phyloP scores from a whole-genome alignment of 2,797 vertebrate species.

The Sebastes kiyomatsui region DNA sequence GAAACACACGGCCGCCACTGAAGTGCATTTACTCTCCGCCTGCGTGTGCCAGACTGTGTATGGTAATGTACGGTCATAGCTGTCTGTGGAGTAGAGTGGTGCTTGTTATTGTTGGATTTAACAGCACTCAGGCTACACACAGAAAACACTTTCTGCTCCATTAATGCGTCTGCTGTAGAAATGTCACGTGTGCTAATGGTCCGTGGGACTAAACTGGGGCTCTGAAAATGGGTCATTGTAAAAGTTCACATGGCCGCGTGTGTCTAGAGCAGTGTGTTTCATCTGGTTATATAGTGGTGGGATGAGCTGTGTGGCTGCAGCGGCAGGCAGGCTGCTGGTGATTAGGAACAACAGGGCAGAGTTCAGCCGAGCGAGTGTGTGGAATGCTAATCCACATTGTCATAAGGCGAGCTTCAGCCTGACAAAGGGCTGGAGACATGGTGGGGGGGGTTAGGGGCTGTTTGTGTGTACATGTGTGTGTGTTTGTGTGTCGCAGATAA shows the following conservation, averaged over 20 bases:
- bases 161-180: slow-evolving; percentile 57
- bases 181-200: slow-evolving; percentile 61
- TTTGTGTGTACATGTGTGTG: slow-evolving; percentile 20
- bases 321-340: slow-evolving; percentile 70
- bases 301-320: slow-evolving; percentile 9
- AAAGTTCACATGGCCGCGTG: slow-evolving; percentile 61
- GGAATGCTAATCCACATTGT: slow-evolving; percentile 81
- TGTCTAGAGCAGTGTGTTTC: slow-evolving; percentile 43
- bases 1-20: slow-evolving; percentile 3
- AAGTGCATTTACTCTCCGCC: slow-evolving; percentile 33
- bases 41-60: slow-evolving; percentile 30
- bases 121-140: slow-evolving; percentile 32
- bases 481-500: slow-evolving; percentile 40
- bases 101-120: slow-evolving; percentile 58
- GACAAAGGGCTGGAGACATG: slow-evolving; percentile 53
- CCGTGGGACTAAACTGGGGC: slow-evolving; percentile 35
- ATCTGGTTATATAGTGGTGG: slow-evolving; percentile 3
- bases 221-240: slow-evolving; percentile 67
- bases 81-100: slow-evolving; percentile 33
- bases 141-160: slow-evolving; percentile 49
- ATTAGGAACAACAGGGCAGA: slow-evolving; percentile 76
- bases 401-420: slow-evolving; percentile 58
- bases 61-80: slow-evolving; percentile 25
- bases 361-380: slow-evolving; percentile 74
- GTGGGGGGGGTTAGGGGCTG: slow-evolving; percentile 3